These are phyloP conservation scores for Oenanthe oenanthe DNA, from an alignment of 2,113 vertebrate genomes.

Conservation along the genomic window DNA sequence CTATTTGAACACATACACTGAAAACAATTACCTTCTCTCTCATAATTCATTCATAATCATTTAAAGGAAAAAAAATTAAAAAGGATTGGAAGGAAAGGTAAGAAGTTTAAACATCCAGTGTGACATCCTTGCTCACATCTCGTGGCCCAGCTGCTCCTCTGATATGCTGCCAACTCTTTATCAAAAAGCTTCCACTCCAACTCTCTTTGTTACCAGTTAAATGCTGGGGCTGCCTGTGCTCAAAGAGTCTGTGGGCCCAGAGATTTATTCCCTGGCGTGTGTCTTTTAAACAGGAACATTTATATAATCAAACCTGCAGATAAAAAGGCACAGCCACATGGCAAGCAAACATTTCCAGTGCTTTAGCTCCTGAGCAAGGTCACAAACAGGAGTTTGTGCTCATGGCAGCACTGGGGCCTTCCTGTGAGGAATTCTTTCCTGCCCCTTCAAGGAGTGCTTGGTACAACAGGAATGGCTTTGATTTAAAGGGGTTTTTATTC, in stretches of 20 bases:
- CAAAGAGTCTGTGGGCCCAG: not conserved
- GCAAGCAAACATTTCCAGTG: not conserved
- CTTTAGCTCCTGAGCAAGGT: not conserved
- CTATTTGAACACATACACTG: not conserved
- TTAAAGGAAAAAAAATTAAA: not conserved
- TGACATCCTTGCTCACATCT: not conserved
- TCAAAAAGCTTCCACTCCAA: not conserved
- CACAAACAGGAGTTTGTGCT: rapidly evolving
- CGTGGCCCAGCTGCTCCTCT: not conserved
- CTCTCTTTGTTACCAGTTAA: not conserved
- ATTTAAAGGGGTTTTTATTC: not conserved
- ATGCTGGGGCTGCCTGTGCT: not conserved
- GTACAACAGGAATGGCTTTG: not conserved
- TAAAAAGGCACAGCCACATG: not conserved
- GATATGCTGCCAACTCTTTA: conserved; percentile 13
- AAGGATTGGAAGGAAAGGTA: not conserved
- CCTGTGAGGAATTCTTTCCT: not conserved
- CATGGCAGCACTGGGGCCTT: not conserved
- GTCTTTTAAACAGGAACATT: conserved; percentile 47
- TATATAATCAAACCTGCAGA: conserved; percentile 22
- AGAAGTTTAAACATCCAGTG: not conserved
- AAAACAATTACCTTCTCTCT: not conserved
- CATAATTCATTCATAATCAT: not conserved
- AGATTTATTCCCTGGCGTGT: not conserved
- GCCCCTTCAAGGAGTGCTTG: not conserved